phyloP scores from a whole-genome alignment of 2,888 invertebrate genomes.

The Oligia latruncula region DNA sequence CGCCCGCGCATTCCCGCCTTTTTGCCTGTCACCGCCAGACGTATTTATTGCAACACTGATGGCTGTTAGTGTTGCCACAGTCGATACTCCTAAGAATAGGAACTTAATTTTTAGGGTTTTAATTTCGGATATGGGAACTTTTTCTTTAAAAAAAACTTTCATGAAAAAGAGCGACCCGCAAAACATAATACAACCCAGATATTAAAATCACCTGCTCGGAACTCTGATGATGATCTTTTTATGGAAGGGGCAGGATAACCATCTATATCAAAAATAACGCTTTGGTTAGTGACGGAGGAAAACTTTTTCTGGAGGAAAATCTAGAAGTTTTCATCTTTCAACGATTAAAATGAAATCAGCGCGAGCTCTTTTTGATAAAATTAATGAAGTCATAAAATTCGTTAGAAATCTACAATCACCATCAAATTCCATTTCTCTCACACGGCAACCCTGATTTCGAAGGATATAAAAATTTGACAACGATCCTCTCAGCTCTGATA shows the following conservation, averaged over 20 bases:
- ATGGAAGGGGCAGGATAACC: too few species aligned
- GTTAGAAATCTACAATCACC: neutral
- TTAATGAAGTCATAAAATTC: neutral
- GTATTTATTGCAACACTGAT: constrained; percentile 86
- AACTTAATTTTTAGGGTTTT: neutral
- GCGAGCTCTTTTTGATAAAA: neutral
- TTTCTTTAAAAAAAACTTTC: neutral
- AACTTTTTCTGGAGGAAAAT: neutral
- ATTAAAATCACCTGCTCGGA: neutral
- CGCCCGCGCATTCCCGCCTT: constrained; percentile 82
- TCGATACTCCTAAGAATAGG: neutral
- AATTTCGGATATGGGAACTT: neutral
- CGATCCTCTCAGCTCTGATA: constrained; percentile 82
- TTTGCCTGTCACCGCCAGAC: constrained; percentile 81
- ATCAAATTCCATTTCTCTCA: neutral
- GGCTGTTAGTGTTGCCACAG: constrained; percentile 51
- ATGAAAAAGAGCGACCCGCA: neutral
- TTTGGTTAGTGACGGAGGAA: neutral
- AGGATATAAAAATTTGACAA: constrained; percentile 85
- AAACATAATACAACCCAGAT: neutral
- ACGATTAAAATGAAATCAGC: neutral
- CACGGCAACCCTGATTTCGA: constrained; percentile 66
- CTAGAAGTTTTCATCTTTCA: too few species aligned
- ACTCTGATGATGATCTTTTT: neutral
- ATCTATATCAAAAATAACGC: neutral